Evolutionary conservation across 2,113 vertebrate species (phyloP).

Genomic region (Columba janthina): DNA sequence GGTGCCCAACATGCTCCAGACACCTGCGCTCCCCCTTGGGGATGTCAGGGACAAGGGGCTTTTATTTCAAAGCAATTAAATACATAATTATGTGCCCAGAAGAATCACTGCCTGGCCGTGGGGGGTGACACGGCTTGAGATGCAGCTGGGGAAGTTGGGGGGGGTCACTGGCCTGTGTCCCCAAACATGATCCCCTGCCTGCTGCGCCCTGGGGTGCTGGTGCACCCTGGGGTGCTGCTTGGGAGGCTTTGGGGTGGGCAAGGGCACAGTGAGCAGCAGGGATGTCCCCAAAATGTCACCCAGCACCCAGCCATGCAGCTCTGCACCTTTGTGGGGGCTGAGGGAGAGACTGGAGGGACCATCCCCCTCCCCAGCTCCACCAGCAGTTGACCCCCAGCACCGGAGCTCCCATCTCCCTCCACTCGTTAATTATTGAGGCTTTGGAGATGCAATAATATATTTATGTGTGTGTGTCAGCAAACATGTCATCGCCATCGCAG

Average conservation of each 20-base stretch:
- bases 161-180: neutral
- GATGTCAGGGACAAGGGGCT: rapidly evolving
- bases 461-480: neutral
- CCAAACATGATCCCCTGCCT: neutral
- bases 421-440: neutral
- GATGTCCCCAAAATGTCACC: neutral
- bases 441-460: neutral
- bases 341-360: neutral
- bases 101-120: rapidly evolving
- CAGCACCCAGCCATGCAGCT: rapidly evolving
- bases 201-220: neutral
- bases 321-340: neutral
- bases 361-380: neutral
- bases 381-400: rapidly evolving
- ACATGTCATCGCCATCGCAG: neutral
- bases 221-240: neutral
- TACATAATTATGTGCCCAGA: neutral
- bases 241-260: neutral
- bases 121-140: neutral
- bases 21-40: neutral
- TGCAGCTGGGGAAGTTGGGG: neutral
- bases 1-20: rapidly evolving
- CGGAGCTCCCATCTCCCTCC: neutral
- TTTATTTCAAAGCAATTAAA: neutral
- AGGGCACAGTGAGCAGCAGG: neutral